Conservation (phyloP, 2,797 vertebrate species). For the Chaetodon trifasciatus region DNA sequence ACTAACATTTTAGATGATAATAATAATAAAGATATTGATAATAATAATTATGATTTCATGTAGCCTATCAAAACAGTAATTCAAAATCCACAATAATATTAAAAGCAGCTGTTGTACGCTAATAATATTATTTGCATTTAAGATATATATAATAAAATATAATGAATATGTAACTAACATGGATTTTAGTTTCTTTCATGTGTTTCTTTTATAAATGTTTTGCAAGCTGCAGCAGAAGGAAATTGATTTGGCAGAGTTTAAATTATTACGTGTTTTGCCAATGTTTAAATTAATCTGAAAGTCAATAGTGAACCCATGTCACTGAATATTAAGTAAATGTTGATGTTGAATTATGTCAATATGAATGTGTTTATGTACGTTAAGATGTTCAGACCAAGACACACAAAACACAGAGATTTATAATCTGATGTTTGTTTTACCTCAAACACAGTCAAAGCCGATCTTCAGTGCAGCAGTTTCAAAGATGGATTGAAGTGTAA, state of each 20-base stretch:
- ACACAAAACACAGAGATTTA: neutral
- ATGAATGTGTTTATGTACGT: neutral
- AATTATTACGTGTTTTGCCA: neutral
- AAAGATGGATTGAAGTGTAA: neutral
- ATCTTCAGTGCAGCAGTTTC: neutral
- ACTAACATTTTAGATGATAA: neutral
- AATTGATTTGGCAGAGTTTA: neutral
- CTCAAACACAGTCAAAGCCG: neutral
- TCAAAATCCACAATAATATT: neutral
- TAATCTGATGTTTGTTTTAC: neutral
- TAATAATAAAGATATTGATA: neutral
- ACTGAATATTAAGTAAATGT: neutral
- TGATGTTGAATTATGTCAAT: neutral
- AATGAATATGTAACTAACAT: neutral
- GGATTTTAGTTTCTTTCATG: neutral
- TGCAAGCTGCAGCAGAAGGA: neutral
- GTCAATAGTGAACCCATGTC: neutral
- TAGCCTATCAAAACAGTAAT: neutral
- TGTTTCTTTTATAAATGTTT: neutral
- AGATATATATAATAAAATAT: neutral
- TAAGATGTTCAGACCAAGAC: neutral
- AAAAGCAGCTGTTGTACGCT: neutral
- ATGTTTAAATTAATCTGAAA: neutral
- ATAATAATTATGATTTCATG: neutral
- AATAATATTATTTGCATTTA: neutral